Base-by-base conservation (phyloP, 2,113 vertebrate species). In the Burhinus oedicnemus region DNA sequence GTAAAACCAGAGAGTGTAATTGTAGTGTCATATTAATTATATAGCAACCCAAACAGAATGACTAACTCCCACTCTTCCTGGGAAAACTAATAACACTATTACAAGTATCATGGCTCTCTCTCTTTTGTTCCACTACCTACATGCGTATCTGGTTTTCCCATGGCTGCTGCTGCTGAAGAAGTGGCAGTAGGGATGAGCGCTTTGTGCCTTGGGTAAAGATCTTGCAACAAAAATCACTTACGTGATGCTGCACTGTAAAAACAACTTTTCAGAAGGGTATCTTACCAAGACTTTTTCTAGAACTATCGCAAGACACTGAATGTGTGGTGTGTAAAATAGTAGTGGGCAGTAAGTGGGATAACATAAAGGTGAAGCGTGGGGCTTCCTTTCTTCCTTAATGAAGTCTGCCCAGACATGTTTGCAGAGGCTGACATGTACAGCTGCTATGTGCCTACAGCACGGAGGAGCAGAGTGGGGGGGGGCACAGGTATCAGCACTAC, bases 21-120 rank as follows among this genome's bases (percentile, higher is more conserved):
- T 96, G 94, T 66, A 90, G 85, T 97, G 91, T 96, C 91, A 62
- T 78, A 94, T 95, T 98, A 97, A 98, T 98, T 95, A 93, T 21
- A 97, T 2, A 91, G 96, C 92, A 98, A 95, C 83, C 96, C 85
- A 97, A 98, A 96, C 90, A 97, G 93, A 88, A 97, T 91, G 55
- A 89, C 81, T 72, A 83, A 94, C 90, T 96, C 95, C 97, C 81
- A 94, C 96, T 94, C 92, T 95, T 81, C 47, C 91, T 94, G 55
- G 95, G 84, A 97, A 71, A 52, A 49, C 86, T 82, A 82, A 54
- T 65, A 94, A 70, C 78, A 58, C 93, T 81, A 75, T 87, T 89
- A 83, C 86, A 51, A 92, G 66, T 52, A 90, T 57, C 74, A 69
- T 5, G 62, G 84, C 58, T 83, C 79, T 71, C 87, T 92, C 89